These are phyloP conservation scores for Cynopterus brachyotis DNA, from an alignment of 2,113 vertebrate genomes.

Conservation along the genomic window DNA sequence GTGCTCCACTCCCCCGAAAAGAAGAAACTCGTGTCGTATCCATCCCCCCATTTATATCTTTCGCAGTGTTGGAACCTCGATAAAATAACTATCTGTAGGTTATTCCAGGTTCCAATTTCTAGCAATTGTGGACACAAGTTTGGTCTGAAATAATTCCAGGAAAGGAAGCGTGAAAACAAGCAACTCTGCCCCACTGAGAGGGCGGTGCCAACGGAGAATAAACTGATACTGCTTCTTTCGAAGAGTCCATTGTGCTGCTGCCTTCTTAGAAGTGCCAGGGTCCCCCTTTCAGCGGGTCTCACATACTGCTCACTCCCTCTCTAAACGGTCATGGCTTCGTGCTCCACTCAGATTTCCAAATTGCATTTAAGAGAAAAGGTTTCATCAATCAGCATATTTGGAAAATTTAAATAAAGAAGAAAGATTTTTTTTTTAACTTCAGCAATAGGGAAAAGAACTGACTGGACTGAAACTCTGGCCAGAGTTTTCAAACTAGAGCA, in stretches of 20 bases:
- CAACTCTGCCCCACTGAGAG: slow-evolving; percentile 2
- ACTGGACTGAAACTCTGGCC: not conserved
- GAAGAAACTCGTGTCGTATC: not conserved
- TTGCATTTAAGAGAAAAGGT: slow-evolving; percentile 53
- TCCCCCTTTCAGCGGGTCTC: slow-evolving; percentile 47
- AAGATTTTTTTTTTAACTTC: slow-evolving; percentile 27
- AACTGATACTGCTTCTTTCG: slow-evolving; percentile 57
- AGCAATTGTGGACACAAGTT: not conserved
- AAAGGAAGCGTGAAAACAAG: slow-evolving; percentile 50
- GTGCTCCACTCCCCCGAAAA: not conserved
- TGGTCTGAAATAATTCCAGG: slow-evolving; percentile 44
- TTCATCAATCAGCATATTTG: slow-evolving; percentile 54
- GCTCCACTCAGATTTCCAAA: slow-evolving; percentile 55
- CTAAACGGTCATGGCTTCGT: slow-evolving; percentile 38
- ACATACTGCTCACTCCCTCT: not conserved
- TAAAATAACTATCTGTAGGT: slow-evolving; percentile 19
- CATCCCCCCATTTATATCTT: not conserved
- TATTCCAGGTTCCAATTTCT: slow-evolving; percentile 27
- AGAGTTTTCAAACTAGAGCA: not conserved
- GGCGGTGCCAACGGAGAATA: slow-evolving; percentile 55
- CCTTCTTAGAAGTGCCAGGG: slow-evolving; percentile 65
- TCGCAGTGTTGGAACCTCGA: not conserved
- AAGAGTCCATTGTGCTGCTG: slow-evolving; percentile 54
- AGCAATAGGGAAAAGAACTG: not conserved
- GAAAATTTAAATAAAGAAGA: slow-evolving; percentile 58